Conservation (phyloP, 1,140 invertebrate genomes). For the Lasioglossum albipes region DNA sequence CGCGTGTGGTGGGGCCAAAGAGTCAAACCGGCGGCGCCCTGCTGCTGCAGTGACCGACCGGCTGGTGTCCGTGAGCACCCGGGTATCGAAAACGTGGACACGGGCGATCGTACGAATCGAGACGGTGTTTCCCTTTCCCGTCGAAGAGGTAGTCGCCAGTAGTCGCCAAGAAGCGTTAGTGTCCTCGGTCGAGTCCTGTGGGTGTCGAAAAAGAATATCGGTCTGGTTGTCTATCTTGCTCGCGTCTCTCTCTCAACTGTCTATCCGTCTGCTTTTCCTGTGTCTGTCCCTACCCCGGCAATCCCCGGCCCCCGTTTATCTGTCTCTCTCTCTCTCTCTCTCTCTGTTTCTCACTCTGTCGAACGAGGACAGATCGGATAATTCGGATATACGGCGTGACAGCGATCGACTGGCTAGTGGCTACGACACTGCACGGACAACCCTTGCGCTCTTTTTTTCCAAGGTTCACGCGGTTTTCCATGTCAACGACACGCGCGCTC, state of each 20-base stretch:
- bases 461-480: conserved; percentile 72
- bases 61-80: conserved; percentile 64
- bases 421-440: conserved; percentile 28
- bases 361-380: conserved; percentile 22
- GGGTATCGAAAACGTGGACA: conserved; percentile 58
- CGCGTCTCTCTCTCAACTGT: not conserved
- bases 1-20: conserved; percentile 32
- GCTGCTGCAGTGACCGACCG: conserved; percentile 66
- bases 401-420: conserved; percentile 46
- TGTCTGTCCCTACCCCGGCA: no score
- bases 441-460: conserved; percentile 57
- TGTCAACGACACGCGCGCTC: conserved; percentile 75
- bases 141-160: not conserved
- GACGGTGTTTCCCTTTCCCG: not conserved
- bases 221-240: not conserved
- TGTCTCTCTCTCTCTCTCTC: conserved; percentile 28
- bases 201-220: not conserved
- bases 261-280: not conserved
- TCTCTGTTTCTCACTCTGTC: conserved; percentile 12
- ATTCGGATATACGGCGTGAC: conserved; percentile 16
- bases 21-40: conserved; percentile 59
- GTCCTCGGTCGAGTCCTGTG: not conserved
- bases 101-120: not conserved
- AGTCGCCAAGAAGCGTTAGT: not conserved
- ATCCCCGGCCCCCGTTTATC: not conserved